A percentile compares a stretch with the other conserved stretches of the same genome.
phyloP scores from a whole-genome alignment of 2,888 invertebrate genomes.

The Portevinia maculata region DNA sequence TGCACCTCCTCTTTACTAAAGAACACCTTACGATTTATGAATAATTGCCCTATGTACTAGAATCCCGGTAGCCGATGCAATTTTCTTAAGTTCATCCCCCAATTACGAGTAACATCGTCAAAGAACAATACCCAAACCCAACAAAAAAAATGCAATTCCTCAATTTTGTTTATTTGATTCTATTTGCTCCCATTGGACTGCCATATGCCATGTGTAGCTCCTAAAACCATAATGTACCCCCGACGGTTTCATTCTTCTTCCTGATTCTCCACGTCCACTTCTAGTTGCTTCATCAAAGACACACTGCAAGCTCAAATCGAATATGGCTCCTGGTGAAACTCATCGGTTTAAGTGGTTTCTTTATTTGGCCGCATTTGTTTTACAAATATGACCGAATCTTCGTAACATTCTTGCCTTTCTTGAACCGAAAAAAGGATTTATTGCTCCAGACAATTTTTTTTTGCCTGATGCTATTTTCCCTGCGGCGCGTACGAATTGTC shows the following conservation, averaged over 20 bases:
- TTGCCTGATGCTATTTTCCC: conserved; percentile 48
- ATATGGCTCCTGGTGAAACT: conserved; percentile 55
- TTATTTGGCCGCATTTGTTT: conserved; percentile 75
- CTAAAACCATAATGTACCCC: conserved; percentile 68
- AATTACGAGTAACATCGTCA: conserved; percentile 23
- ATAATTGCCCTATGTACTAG: too few relatives aligned
- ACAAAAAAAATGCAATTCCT: conserved; percentile 21
- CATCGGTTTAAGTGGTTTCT: conserved; percentile 73
- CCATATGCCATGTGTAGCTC: conserved; percentile 67
- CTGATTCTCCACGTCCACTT: conserved; percentile 40
- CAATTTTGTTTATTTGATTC: conserved; percentile 51
- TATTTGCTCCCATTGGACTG: conserved; percentile 48
- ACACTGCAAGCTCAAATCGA: neutral
- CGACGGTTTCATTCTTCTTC: conserved; percentile 71
- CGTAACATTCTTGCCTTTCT: conserved; percentile 66
- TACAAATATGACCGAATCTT: conserved; percentile 74
- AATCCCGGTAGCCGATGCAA: too few relatives aligned
- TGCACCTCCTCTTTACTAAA: too few relatives aligned
- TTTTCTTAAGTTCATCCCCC: conserved; percentile 6
- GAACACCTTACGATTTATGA: too few relatives aligned
- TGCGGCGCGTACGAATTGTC: conserved; percentile 65
- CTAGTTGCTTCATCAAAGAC: conserved; percentile 10
- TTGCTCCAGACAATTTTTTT: conserved; percentile 72
- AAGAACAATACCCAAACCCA: neutral
- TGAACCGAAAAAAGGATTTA: conserved; percentile 64